These are phyloP conservation scores for Onychomys leucogaster DNA, from an alignment of 2,797 vertebrate genomes.

Conservation along the genomic window DNA sequence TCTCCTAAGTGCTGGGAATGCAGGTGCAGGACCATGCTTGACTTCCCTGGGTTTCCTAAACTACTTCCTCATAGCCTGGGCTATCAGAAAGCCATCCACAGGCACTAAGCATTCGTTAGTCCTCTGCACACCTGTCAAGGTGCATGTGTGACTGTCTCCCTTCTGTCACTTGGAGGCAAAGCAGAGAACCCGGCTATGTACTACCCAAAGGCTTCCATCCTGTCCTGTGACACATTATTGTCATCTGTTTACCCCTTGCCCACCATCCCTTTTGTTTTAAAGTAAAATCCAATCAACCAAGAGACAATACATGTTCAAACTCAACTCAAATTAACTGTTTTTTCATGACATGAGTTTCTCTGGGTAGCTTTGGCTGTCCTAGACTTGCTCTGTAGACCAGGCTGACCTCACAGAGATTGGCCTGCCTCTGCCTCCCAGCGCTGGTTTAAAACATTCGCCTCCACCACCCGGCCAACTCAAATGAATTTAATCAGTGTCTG, in stretches of 20 bases:
- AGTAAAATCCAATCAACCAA: conserved; percentile 27
- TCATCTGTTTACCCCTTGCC: not conserved
- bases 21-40: not conserved
- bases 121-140: not conserved
- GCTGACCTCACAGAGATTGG: not conserved
- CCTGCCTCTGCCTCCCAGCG: not conserved
- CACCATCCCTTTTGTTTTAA: conserved; percentile 5
- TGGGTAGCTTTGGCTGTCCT: not conserved
- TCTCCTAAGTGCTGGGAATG: not conserved
- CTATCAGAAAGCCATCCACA: not conserved
- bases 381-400: not conserved
- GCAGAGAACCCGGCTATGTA: not conserved
- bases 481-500: conserved; percentile 29
- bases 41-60: not conserved
- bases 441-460: not conserved
- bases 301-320: conserved; percentile 7
- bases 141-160: not conserved
- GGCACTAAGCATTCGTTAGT: not conserved
- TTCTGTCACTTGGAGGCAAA: conserved; percentile 11
- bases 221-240: not conserved
- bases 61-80: not conserved
- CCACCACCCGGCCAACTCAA: not conserved
- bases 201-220: conserved; percentile 16
- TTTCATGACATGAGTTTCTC: not conserved
- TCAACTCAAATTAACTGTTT: conserved; percentile 12